Conservation (phyloP, 2,888 invertebrate species). For the Itoplectis maculator region DNA sequence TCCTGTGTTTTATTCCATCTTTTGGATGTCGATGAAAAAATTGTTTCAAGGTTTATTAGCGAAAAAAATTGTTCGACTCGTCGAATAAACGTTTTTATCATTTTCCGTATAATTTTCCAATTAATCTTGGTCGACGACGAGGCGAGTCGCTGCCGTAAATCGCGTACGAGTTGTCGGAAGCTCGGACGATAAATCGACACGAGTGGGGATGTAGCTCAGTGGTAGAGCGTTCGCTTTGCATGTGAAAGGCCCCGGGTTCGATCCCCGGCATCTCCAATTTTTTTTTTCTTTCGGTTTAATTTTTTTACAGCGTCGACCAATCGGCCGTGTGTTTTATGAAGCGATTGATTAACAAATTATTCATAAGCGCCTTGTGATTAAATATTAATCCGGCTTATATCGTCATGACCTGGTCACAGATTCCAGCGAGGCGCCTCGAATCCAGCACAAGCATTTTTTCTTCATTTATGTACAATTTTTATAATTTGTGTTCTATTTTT, state of each 20-base stretch:
- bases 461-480: too few species aligned
- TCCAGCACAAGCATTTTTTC: too few species aligned
- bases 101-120: slow-evolving; percentile 8
- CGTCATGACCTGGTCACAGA: too few species aligned
- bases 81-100: background rate
- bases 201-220: slow-evolving; percentile 95
- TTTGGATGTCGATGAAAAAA: too few species aligned
- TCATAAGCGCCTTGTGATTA: background rate
- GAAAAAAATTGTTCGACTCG: background rate
- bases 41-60: too few species aligned
- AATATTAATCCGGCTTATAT: background rate
- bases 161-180: slow-evolving; percentile 1
- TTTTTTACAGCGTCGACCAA: background rate
- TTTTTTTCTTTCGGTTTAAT: slow-evolving; percentile 71
- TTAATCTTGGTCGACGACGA: background rate
- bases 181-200: slow-evolving; percentile 1
- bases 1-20: too few species aligned
- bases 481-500: too few species aligned
- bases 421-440: too few species aligned
- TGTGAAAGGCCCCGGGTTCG: slow-evolving; percentile 99
- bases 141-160: slow-evolving; percentile 16
- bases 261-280: slow-evolving; percentile 96
- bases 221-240: slow-evolving; percentile 99
- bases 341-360: background rate
- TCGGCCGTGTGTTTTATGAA: background rate